phyloP scores from a whole-genome alignment of 2,113 vertebrate genomes.

The Pimephales promelas region DNA sequence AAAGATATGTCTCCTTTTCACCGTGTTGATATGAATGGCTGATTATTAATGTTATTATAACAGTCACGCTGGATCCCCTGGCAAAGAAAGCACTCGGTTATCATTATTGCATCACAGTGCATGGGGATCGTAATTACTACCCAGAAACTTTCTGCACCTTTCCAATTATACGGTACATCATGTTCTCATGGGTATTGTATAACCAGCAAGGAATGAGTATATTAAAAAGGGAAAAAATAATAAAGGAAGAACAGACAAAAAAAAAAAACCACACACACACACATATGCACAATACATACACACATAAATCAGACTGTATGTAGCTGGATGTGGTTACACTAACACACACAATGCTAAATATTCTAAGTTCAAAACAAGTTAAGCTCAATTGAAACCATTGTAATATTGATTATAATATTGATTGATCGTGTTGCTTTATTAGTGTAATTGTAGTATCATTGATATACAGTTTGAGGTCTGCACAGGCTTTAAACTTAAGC shows the following conservation, averaged over 20 bases:
- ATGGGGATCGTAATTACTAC: conserved; percentile 41
- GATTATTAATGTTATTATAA: conserved; percentile 49
- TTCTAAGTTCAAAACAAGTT: not conserved
- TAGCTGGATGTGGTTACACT: not conserved
- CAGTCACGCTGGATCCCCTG: conserved; percentile 35
- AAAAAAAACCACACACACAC: not conserved
- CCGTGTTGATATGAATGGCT: conserved; percentile 36
- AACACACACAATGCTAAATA: not conserved
- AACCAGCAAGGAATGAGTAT: conserved; percentile 36
- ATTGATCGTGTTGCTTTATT: no score
- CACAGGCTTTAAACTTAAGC: no score
- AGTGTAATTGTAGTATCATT: no score
- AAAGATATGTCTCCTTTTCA: not conserved
- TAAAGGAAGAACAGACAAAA: conserved; percentile 22
- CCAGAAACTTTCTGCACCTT: conserved; percentile 46
- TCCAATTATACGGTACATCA: conserved; percentile 47
- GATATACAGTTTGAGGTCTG: no score
- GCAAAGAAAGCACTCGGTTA: conserved; percentile 27
- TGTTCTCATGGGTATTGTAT: conserved; percentile 42
- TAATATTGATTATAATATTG: not conserved
- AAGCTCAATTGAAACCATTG: not conserved
- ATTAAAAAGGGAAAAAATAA: conserved; percentile 28
- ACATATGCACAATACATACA: not conserved
- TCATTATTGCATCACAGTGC: conserved; percentile 31
- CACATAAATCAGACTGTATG: not conserved